Conservation (phyloP, 1,140 invertebrate genomes). For the Diploscapter pachys region DNA sequence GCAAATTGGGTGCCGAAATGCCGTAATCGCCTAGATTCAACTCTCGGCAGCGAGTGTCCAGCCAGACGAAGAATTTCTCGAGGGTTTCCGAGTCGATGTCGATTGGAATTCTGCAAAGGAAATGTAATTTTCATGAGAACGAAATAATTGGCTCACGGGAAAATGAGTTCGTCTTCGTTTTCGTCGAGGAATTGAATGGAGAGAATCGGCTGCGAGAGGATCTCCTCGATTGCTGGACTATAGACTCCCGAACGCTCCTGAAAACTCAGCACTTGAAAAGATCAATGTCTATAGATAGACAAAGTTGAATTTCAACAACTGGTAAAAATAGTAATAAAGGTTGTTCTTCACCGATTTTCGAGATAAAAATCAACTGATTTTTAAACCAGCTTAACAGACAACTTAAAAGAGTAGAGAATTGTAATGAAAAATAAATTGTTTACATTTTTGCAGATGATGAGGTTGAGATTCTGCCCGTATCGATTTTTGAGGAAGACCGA, state of each 20-base stretch:
- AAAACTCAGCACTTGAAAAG: too few relatives aligned
- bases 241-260: neutral
- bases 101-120: slow-evolving; percentile 64
- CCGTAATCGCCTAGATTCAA: slow-evolving; percentile 66
- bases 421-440: neutral
- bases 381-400: too few relatives aligned
- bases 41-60: slow-evolving; percentile 62
- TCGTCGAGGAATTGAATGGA: slow-evolving; percentile 5
- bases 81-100: slow-evolving; percentile 53
- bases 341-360: neutral
- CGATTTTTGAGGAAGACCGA: slow-evolving; percentile 68
- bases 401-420: neutral
- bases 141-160: neutral
- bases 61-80: slow-evolving; percentile 61
- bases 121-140: neutral
- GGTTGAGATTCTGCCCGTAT: slow-evolving; percentile 68
- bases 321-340: neutral
- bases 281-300: neutral
- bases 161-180: slow-evolving; percentile 25
- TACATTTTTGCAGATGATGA: slow-evolving; percentile 52
- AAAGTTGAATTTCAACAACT: neutral
- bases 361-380: neutral
- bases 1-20: slow-evolving; percentile 67
- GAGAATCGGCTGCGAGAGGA: neutral
- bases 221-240: neutral